These are phyloP conservation scores for Eumaeus atala DNA, from an alignment of 1,140 invertebrate genomes.

Conservation along the genomic window DNA sequence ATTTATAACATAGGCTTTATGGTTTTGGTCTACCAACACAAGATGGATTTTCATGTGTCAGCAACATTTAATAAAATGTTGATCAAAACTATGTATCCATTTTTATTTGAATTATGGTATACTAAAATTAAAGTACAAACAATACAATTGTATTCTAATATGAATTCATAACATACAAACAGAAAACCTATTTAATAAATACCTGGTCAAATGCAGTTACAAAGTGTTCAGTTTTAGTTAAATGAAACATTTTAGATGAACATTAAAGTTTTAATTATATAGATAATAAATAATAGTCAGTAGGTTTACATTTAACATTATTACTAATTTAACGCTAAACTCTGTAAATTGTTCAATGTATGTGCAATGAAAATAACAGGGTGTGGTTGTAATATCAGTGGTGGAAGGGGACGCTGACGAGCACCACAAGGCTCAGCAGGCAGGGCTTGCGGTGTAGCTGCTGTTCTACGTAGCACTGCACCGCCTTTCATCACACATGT, in stretches of 20 bases:
- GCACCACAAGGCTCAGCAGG: constrained; percentile 63
- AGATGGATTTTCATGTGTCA: too few relatives aligned
- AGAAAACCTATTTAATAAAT: too few relatives aligned
- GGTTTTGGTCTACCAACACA: too few relatives aligned
- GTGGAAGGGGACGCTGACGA: constrained; percentile 48
- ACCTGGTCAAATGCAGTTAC: too few relatives aligned
- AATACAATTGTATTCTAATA: too few relatives aligned
- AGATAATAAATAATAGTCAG: constrained; percentile 55
- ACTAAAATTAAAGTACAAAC: too few relatives aligned
- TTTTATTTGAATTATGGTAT: too few relatives aligned
- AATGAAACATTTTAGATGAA: constrained; percentile 22
- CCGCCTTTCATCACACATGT: constrained; percentile 63
- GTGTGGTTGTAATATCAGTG: constrained; percentile 53
- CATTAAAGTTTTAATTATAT: constrained; percentile 43
- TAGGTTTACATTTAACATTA: constrained; percentile 44
- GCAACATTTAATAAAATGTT: too few relatives aligned
- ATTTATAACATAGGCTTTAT: too few relatives aligned
- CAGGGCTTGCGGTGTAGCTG: constrained; percentile 50
- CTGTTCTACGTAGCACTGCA: constrained; percentile 53
- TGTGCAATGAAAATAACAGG: constrained; percentile 62
- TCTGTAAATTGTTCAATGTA: constrained; percentile 62
- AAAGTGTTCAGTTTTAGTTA: background rate
- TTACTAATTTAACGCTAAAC: constrained; percentile 64
- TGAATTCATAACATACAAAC: too few relatives aligned
- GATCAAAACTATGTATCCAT: too few relatives aligned